Evolutionary conservation across 1,140 invertebrate genomes (phyloP).

Genomic region (Lutraria rhynchaena): DNA sequence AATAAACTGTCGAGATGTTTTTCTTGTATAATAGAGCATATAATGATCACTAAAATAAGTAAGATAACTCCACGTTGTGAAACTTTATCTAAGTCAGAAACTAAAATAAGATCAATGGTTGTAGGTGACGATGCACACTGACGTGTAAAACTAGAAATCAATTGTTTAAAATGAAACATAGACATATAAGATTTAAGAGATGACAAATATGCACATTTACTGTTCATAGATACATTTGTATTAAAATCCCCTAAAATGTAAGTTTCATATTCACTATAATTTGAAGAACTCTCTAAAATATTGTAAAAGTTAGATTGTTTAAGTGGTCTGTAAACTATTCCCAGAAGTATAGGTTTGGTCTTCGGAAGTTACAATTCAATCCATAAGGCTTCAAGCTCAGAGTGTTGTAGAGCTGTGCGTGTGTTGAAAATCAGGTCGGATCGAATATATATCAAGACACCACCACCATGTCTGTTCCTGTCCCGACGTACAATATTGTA

Average conservation of each 20-base stretch:
- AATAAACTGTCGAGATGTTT: background rate
- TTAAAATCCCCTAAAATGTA: constrained; percentile 18
- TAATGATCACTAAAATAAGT: background rate
- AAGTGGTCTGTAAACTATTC: constrained; percentile 7
- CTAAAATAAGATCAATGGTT: constrained; percentile 22
- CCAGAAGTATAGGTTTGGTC: constrained; percentile 23
- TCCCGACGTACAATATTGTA: background rate
- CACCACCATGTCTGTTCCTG: background rate
- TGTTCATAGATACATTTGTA: constrained; percentile 2
- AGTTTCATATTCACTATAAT: background rate
- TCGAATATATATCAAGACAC: constrained; percentile 19
- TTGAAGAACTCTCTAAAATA: background rate
- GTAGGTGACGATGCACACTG: constrained; percentile 2
- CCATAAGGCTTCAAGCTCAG: constrained; percentile 8
- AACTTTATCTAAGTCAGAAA: constrained; percentile 13
- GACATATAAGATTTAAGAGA: background rate
- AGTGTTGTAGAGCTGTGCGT: background rate
- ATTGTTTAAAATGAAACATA: constrained; percentile 15
- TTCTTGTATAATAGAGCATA: constrained; percentile 5
- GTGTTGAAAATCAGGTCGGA: constrained; percentile 1
- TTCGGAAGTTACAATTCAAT: constrained; percentile 9
- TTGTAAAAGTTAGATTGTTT: no score
- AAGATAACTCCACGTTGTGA: constrained; percentile 15
- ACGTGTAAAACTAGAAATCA: constrained; percentile 8
- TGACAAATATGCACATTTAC: background rate